These are phyloP conservation scores for Xylota sylvarum DNA, from an alignment of 2,888 invertebrate species.

Conservation along the genomic window DNA sequence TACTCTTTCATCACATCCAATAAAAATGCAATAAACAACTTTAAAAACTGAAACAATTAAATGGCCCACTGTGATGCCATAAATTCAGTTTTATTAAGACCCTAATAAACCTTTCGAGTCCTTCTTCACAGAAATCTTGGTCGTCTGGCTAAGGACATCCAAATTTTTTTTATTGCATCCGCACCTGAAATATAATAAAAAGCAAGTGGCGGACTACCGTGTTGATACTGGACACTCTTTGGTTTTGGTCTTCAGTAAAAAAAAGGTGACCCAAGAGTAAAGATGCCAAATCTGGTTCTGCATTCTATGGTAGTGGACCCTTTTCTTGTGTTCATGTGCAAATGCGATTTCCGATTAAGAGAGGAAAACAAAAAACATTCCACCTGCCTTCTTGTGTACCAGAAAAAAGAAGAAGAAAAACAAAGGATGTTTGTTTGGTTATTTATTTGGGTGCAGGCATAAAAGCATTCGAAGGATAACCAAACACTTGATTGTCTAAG, in stretches of 20 bases:
- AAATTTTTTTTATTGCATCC: neutral
- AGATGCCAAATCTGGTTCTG: conserved; percentile 5
- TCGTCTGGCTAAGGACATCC: neutral
- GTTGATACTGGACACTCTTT: conserved; percentile 10
- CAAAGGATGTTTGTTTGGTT: conserved; percentile 32
- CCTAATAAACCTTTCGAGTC: conserved; percentile 21
- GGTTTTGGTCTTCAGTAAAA: neutral
- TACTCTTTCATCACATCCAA: conserved; percentile 12
- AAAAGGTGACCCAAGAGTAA: neutral
- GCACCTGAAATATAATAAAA: neutral
- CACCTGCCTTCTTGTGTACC: conserved; percentile 10
- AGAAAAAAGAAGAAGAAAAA: neutral
- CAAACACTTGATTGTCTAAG: neutral
- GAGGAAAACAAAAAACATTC: neutral
- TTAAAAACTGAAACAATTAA: neutral
- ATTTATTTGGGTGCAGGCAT: conserved; percentile 15
- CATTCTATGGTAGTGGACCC: neutral
- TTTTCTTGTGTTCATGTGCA: neutral
- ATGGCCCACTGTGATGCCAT: conserved; percentile 18
- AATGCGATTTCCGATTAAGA: neutral
- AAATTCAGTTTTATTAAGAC: conserved; percentile 27
- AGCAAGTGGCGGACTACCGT: neutral
- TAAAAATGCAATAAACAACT: conserved; percentile 2
- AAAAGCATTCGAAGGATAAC: neutral
- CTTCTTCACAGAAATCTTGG: neutral